Base-by-base conservation (phyloP, 2,113 vertebrate genomes). In the Salvelinus fontinalis region DNA sequence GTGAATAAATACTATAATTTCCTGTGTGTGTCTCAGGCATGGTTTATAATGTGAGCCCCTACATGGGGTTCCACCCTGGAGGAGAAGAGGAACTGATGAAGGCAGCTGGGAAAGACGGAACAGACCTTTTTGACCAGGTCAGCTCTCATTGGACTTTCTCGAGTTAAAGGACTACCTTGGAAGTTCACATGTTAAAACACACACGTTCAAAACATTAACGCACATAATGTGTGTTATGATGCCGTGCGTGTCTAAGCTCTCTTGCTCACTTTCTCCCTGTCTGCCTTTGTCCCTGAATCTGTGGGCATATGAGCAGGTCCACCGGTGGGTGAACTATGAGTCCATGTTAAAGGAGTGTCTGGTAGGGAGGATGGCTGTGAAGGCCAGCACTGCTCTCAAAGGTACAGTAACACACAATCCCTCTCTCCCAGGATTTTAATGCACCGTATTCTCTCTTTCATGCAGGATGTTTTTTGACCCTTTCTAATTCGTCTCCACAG, bases 271-370 rank as follows among this genome's bases (percentile, higher is more conserved):
- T 62, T 62, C 6, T 24, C 20, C 12, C 24, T 0, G 76, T 69
- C 3, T 74, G 5, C 6, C 9, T 59, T 22, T 75, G 18, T 80
- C 20, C 66, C 18, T 71, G 29, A 70, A 39, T 75, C 1, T 22
- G 18, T 16, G 11, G 57, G 26, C 31, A 67, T 22, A 27, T 76
- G 73, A 74, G 5, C 62, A 99, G 98, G 95, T 98, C 80, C 97
- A 99, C 89, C 95, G 97, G 1, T 99, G 98, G 98, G 98, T 99
- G 60, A 99, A 99, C 86, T 99, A 98, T 73, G 97, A 99, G 85
- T 99, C 97, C 1, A 99, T 99, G 97, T 82, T 99, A 86, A 99
- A 97, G 83, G 96, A 97, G 78, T 99, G 98, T 78, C 91, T 99
- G 69, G 94, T 99, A 78, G 98, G 97, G 60, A 96, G 95, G 85